phyloP scores from a whole-genome alignment of 2,113 vertebrate genomes.

The Pedionomus torquatus region DNA sequence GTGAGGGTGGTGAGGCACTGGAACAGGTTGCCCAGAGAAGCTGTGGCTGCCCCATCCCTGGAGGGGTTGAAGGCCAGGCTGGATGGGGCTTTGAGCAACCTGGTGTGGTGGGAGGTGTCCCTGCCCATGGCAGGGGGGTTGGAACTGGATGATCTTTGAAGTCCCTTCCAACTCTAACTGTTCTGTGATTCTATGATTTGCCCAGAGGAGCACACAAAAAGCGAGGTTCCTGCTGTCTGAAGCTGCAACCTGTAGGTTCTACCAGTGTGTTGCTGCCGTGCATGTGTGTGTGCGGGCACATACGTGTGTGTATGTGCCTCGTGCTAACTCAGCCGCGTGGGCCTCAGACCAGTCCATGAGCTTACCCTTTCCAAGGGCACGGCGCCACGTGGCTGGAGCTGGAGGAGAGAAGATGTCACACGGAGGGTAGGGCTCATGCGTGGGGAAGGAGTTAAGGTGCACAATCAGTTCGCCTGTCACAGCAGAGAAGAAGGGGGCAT shows the following conservation, averaged over 20 bases:
- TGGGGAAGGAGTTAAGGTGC: background rate
- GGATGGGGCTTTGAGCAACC: too few species aligned
- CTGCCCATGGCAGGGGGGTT: too few species aligned
- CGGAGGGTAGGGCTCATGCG: fast-evolving
- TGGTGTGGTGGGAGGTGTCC: too few species aligned
- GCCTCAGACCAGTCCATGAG: background rate
- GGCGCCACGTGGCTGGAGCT: background rate
- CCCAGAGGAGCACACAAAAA: fast-evolving
- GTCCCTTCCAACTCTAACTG: too few species aligned
- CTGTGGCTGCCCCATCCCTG: too few species aligned
- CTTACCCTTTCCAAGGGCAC: background rate
- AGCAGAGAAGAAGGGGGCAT: background rate
- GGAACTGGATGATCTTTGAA: too few species aligned
- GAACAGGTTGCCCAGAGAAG: too few species aligned
- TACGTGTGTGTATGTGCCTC: fast-evolving
- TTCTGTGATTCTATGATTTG: too few species aligned
- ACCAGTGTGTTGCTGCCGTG: background rate
- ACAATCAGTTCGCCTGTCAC: background rate
- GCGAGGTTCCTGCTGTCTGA: background rate
- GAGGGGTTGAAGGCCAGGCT: too few species aligned
- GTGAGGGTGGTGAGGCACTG: too few species aligned
- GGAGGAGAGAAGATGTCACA: background rate
- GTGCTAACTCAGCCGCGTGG: background rate
- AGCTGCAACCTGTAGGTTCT: background rate
- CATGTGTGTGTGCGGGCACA: fast-evolving